Evolutionary conservation across 2,797 vertebrate species (phyloP).

Genomic region (Alosa sapidissima): DNA sequence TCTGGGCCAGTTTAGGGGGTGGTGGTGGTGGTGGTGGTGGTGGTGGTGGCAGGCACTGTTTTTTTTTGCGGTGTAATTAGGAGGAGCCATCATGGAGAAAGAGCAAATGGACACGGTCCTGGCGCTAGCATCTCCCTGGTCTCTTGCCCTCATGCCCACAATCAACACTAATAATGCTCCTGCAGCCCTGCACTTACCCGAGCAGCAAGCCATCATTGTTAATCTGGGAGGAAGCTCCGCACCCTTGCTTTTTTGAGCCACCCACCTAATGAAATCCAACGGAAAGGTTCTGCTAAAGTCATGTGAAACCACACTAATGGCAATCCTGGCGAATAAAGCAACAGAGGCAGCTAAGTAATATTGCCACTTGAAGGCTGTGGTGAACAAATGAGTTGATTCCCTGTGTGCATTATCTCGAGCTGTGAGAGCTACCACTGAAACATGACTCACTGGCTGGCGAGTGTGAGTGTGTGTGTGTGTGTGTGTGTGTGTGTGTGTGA

Average conservation of each 20-base stretch:
- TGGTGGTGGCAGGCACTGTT: not conserved
- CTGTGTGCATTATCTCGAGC: conserved; percentile 3
- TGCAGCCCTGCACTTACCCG: conserved; percentile 12
- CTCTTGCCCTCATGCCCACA: conserved; percentile 1
- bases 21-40: not conserved
- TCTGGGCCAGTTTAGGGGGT: not conserved
- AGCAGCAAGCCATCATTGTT: conserved; percentile 4
- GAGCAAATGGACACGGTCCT: conserved; percentile 1
- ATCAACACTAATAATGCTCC: conserved; percentile 29
- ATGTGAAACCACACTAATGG: conserved; percentile 52
- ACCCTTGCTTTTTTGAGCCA: not conserved
- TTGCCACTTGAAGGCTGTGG: not conserved
- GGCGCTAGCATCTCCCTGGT: conserved; percentile 11
- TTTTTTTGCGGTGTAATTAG: conserved; percentile 8
- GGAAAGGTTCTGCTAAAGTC: conserved; percentile 27
- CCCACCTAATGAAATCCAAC: not conserved
- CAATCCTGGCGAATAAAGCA: conserved; percentile 45
- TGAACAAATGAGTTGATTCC: conserved; percentile 9
- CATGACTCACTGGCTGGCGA: not conserved
- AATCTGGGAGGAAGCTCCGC: conserved; percentile 26
- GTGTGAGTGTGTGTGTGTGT: conserved; percentile 1
- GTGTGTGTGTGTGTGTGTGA: not conserved
- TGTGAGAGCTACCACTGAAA: conserved; percentile 26
- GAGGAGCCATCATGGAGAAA: conserved; percentile 12
- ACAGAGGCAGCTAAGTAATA: conserved; percentile 36